Evolutionary conservation across 2,113 vertebrate species (phyloP).

Genomic region (Lutjanus erythropterus): DNA sequence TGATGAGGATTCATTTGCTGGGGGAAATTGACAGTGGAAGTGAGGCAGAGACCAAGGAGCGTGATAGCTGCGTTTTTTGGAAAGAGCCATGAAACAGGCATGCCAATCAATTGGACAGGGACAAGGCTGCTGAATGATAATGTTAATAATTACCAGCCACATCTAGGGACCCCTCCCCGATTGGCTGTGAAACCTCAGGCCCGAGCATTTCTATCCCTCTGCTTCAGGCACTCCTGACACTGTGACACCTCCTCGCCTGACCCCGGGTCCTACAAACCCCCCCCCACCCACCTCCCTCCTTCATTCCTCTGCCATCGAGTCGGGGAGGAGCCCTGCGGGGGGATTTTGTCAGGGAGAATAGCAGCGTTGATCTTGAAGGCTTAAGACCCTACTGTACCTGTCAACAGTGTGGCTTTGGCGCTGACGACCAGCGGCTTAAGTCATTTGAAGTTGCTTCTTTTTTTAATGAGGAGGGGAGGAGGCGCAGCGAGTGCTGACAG

Average conservation of each 20-base stretch:
- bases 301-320: slow-evolving; percentile 30
- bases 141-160: slow-evolving; percentile 77
- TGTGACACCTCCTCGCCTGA: slow-evolving; percentile 62
- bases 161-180: slow-evolving; percentile 70
- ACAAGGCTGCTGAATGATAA: slow-evolving; percentile 76
- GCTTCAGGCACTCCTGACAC: slow-evolving; percentile 7
- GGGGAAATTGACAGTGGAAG: slow-evolving; percentile 34
- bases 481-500: slow-evolving; percentile 73
- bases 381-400: slow-evolving; percentile 84
- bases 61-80: slow-evolving; percentile 37
- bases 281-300: not conserved
- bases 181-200: slow-evolving; percentile 63
- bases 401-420: slow-evolving; percentile 79
- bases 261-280: slow-evolving; percentile 41
- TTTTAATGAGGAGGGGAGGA: slow-evolving; percentile 73
- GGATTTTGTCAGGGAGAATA: slow-evolving; percentile 83
- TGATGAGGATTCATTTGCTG: slow-evolving; percentile 68
- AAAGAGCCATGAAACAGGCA: slow-evolving; percentile 74
- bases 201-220: not conserved
- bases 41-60: slow-evolving; percentile 20
- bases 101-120: slow-evolving; percentile 79
- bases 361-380: slow-evolving; percentile 80
- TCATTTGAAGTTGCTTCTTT: slow-evolving; percentile 82
- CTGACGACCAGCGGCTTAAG: slow-evolving; percentile 81
- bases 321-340: slow-evolving; percentile 60